These are phyloP conservation scores for Eubasilissa splendida DNA, from an alignment of 2,888 invertebrate genomes.

Conservation along the genomic window DNA sequence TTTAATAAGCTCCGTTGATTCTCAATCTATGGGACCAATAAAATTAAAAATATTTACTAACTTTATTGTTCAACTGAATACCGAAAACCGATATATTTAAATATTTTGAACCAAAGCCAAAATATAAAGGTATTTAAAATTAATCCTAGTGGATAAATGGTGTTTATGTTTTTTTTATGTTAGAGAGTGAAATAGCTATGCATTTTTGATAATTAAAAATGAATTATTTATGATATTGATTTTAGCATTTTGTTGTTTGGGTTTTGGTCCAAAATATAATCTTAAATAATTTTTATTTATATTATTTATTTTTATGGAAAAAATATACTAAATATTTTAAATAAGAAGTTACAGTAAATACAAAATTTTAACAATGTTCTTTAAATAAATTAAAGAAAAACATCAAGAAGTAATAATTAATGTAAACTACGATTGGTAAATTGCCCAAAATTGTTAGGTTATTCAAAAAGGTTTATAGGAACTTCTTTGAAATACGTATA, in stretches of 20 bases:
- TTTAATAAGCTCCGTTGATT: constrained; percentile 56
- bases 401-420: not conserved
- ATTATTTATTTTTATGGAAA: not conserved
- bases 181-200: not conserved
- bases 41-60: constrained; percentile 34
- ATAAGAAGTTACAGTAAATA: constrained; percentile 5
- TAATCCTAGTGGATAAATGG: not conserved
- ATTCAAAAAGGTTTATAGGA: constrained; percentile 41
- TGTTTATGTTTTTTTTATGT: not conserved
- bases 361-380: not conserved
- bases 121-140: not conserved
- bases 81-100: not conserved
- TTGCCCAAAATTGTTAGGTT: not conserved
- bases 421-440: not conserved
- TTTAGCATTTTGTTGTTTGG: not conserved
- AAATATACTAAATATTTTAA: not conserved
- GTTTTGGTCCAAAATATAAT: not conserved
- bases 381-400: not conserved
- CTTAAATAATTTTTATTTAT: not conserved
- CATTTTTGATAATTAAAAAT: not conserved
- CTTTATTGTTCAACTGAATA: not conserved
- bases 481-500: not conserved
- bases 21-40: constrained; percentile 56
- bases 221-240: not conserved
- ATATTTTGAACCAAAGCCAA: constrained; percentile 5